Evolutionary conservation across 2,888 invertebrate species (phyloP).

Genomic region (Nomada goodeniana): DNA sequence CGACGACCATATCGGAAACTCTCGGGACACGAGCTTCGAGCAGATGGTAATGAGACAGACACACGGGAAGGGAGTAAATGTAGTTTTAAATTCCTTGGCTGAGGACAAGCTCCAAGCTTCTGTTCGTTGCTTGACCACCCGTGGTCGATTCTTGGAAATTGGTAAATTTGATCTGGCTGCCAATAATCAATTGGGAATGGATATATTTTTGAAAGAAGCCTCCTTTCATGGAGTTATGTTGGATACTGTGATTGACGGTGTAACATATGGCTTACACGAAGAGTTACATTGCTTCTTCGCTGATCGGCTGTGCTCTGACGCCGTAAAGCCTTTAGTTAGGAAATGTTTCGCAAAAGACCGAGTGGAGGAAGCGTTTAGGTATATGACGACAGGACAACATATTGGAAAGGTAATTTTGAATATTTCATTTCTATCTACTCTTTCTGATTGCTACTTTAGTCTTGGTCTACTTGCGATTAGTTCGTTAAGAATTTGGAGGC

Average conservation of each 20-base stretch:
- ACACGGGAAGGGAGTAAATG: conserved; percentile 94
- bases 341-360: conserved; percentile 88
- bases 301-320: conserved; percentile 83
- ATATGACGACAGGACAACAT: conserved; percentile 90
- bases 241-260: conserved; percentile 87
- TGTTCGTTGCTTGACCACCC: conserved; percentile 86
- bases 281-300: accelerated
- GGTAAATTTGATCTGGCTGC: conserved; percentile 92
- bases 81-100: conserved; percentile 96
- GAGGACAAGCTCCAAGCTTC: conserved; percentile 95
- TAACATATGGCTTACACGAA: accelerated
- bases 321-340: conserved; percentile 89
- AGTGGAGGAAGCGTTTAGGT: conserved; percentile 90
- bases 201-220: conserved; percentile 89
- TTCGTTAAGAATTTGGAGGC: too few relatives aligned
- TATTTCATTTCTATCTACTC: background rate
- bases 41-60: conserved; percentile 92
- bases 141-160: conserved; percentile 92
- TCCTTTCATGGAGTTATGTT: conserved; percentile 92
- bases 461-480: too few relatives aligned
- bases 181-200: conserved; percentile 88
- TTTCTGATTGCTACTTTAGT: too few relatives aligned
- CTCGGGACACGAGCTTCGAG: conserved; percentile 94
- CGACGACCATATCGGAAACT: conserved; percentile 92
- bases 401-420: conserved; percentile 89